Evolutionary conservation across 2,888 invertebrate genomes (phyloP), one percentile per base, ranked within the genome.

Genomic region (Aleiodes testaceus): DNA sequence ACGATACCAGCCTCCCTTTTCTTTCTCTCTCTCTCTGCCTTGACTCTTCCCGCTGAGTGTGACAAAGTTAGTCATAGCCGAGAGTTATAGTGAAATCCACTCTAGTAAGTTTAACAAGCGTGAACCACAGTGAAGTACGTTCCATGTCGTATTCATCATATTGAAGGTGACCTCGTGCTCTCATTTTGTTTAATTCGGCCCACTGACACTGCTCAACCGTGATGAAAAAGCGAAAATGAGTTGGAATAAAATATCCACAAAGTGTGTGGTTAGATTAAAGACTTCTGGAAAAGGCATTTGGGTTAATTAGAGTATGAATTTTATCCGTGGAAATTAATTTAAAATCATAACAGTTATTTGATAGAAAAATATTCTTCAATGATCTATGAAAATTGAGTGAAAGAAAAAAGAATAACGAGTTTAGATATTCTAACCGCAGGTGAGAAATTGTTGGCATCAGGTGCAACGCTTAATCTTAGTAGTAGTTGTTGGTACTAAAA

Each of bases 381-480:
- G 26, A 26, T 26, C 26, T 26, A 26, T 26, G 4, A 26, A 26
- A 26, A 5, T n/a, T 26, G 18, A 61, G 65, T 20, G 53, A 64
- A 7, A 52, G 6, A 6, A 5, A 18, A 64, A 30, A 44, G 7
- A 30, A 9, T 18, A 22, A 47, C 59, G 50, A 42, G 66, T 69
- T 45, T 68, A 69, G 26, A 66, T 30, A 30, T 50, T 44, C 66
- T 45, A 42, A 72, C 67, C 74, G 26, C 72, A 74, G 74, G 74
- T 75, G 77, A 77, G 70, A 74, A 75, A 74, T 74, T 53, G 70
- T 30, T 42, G 26, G 47, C 70, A 61, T 12, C 73, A 77, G 74
- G 67, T 74, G 74, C 65, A 65, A 49, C 68, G 63, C 75, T 75
- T 71, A 73, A 74, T 77, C 73, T 74, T 75, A 65, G 65, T 75